Base-by-base conservation (phyloP, 2,888 invertebrate genomes). In the Apamea anceps region DNA sequence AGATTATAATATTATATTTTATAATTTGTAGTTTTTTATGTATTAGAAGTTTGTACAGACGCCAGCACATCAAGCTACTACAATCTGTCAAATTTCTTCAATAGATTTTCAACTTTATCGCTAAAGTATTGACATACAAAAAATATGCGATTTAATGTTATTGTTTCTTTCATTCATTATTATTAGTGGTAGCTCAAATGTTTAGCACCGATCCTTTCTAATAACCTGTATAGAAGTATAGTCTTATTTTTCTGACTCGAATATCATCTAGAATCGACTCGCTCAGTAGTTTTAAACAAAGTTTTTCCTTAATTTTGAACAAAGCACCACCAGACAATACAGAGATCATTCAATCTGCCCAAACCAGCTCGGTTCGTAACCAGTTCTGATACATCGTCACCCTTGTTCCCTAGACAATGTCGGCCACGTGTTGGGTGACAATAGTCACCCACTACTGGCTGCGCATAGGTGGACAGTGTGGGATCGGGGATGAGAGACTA, bases 391-490 rank as follows among this genome's bases (percentile, higher is more conserved):
- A 77, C 80, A 84, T 81, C 77, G 87, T 86, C 82, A 81, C 86
- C 81, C 75, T 62, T 71, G 80, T 66, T 68, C 68, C 7, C 6
- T 32, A 77, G 72, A 85, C 90, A 89, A 90, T 89, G 82, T 78
- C 77, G 86, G 72, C 84, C 87, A 86, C 89, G 89, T 89, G 89
- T 82, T 82, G 48, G 77, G 45, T 70, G 83, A 90, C 90, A 90
- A 87, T 89, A 81, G 78, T 80, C 89, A 86, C 90, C 90, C 87
- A 89, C 90, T 87, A 85, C 84, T 86, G 84, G 51, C 71, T 82
- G 75, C 83, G 76, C 70, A 76, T 76, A 77, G 77, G 79, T 82
- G 84, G 74, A 72, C 67, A 42, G 18, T 68, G 68, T 77, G 79
- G 81, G 18, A 0, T 68, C 48, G 60, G 73, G 2, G 25, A 76